Conservation (phyloP, 2,113 vertebrate species). For the Ranitomeya variabilis region DNA sequence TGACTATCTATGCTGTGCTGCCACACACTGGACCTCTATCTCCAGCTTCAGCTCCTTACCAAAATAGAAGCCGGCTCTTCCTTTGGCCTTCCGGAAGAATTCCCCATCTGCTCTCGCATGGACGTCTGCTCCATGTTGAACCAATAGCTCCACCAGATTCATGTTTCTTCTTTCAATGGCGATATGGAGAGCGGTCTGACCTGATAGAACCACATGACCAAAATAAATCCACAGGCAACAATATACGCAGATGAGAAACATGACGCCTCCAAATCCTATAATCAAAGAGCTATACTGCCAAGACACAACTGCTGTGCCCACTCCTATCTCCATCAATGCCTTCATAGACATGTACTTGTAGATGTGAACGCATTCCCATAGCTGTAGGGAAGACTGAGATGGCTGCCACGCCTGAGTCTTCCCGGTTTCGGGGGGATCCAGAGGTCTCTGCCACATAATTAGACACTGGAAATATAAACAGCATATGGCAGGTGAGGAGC, state of each 20-base stretch:
- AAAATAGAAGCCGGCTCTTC: constrained; percentile 88
- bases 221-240: neutral
- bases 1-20: too few species aligned
- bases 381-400: too few species aligned
- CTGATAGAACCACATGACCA: constrained; percentile 63
- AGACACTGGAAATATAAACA: too few species aligned
- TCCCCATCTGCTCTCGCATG: constrained; percentile 87
- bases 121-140: constrained; percentile 88
- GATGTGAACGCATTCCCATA: too few species aligned
- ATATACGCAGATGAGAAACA: neutral
- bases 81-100: constrained; percentile 88
- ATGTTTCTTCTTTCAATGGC: constrained; percentile 92
- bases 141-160: constrained; percentile 80
- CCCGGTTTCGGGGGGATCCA: too few species aligned
- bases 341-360: too few species aligned
- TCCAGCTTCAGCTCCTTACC: constrained; percentile 68
- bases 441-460: too few species aligned
- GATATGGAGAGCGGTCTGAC: constrained; percentile 93
- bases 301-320: neutral
- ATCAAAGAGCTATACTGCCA: neutral
- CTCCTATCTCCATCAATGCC: too few species aligned
- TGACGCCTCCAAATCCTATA: neutral
- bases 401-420: too few species aligned
- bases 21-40: neutral
- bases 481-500: too few species aligned